phyloP scores from a whole-genome alignment of 2,888 invertebrate genomes.

The Arctia plantaginis region DNA sequence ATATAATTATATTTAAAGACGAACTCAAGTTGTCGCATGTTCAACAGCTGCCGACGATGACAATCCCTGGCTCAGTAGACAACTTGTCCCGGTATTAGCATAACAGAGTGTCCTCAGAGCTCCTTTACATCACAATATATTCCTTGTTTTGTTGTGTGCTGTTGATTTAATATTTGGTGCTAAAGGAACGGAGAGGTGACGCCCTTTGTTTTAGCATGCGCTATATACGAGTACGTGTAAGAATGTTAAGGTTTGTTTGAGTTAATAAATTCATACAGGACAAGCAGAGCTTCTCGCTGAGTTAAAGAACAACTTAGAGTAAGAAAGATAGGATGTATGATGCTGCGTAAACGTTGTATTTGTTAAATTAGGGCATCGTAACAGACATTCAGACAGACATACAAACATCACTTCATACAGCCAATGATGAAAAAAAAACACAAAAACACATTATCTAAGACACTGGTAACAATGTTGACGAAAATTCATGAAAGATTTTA shows the following conservation, averaged over 20 bases:
- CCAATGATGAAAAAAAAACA: background rate
- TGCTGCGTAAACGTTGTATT: no score
- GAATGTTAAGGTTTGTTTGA: background rate
- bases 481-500: no score
- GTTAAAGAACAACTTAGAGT: background rate
- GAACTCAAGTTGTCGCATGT: constrained; percentile 3
- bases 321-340: background rate
- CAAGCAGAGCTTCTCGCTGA: background rate
- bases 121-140: constrained; percentile 39
- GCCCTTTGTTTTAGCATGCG: background rate
- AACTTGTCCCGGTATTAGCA: constrained; percentile 61
- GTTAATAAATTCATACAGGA: background rate
- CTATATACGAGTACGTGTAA: background rate
- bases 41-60: constrained; percentile 35
- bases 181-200: background rate
- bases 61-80: constrained; percentile 41
- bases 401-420: background rate
- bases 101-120: constrained; percentile 44
- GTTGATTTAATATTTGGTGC: constrained; percentile 10
- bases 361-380: no score
- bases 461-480: background rate
- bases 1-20: background rate
- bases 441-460: background rate
- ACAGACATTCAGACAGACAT: background rate
- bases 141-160: constrained; percentile 30